Conservation (phyloP, 1,140 invertebrate species). For the Drosophila orena region DNA sequence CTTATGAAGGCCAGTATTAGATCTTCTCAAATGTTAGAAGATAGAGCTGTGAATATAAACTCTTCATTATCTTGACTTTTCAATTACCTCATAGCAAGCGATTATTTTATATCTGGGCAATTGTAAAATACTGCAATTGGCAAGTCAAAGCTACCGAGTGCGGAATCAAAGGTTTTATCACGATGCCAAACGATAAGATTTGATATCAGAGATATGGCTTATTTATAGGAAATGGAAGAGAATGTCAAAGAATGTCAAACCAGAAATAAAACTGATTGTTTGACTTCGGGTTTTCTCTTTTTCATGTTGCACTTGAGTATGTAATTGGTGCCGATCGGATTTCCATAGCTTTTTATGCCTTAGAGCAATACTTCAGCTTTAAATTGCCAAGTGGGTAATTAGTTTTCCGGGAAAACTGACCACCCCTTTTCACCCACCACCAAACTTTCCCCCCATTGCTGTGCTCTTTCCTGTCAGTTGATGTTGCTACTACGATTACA, state of each 20-base stretch:
- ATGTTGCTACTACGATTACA: conserved; percentile 35
- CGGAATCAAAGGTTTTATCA: conserved; percentile 43
- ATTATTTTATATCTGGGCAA: conserved; percentile 18
- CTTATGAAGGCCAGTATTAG: too few species aligned
- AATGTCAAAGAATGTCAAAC: conserved; percentile 30
- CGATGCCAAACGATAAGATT: conserved; percentile 29
- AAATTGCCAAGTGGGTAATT: conserved; percentile 32
- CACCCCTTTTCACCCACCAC: neutral
- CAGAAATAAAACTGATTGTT: neutral
- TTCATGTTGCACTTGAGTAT: neutral
- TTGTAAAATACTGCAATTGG: conserved; percentile 9
- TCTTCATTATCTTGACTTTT: neutral
- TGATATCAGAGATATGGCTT: conserved; percentile 29
- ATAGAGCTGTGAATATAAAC: neutral
- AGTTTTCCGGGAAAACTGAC: neutral
- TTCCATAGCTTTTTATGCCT: too few species aligned
- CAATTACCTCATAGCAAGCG: too few species aligned
- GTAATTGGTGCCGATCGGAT: neutral
- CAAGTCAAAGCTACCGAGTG: conserved; percentile 19
- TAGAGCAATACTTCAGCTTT: neutral
- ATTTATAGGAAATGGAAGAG: conserved; percentile 18
- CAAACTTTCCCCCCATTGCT: neutral
- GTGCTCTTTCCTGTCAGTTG: conserved; percentile 15
- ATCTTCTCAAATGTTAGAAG: too few species aligned
- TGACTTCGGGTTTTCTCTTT: neutral